These are phyloP conservation scores for Brachyhypopomus gauderio DNA, from an alignment of 2,113 vertebrate genomes.

Conservation along the genomic window DNA sequence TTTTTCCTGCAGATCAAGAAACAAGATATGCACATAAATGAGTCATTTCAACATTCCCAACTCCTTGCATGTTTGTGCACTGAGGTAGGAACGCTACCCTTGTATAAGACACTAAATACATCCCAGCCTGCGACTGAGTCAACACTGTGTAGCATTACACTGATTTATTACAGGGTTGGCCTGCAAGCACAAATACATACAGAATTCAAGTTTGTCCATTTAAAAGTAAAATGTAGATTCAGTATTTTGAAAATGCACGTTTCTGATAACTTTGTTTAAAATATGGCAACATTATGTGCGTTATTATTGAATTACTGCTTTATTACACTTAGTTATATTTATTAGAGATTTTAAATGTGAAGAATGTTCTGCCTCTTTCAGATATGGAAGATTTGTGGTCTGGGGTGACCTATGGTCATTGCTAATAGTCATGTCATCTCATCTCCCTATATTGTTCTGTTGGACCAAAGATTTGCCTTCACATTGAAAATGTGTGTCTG, in stretches of 20 bases:
- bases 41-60: slow-evolving; percentile 70
- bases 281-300: too few relatives aligned
- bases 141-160: neutral
- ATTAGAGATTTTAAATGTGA: neutral
- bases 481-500: slow-evolving; percentile 71
- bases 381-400: slow-evolving; percentile 79
- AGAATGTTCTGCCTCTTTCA: slow-evolving; percentile 48
- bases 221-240: slow-evolving; percentile 67
- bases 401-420: slow-evolving; percentile 76
- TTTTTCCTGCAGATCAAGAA: slow-evolving; percentile 75
- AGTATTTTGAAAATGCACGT: too few relatives aligned
- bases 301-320: neutral
- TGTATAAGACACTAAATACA: neutral
- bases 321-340: too few relatives aligned
- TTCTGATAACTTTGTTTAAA: too few relatives aligned
- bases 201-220: slow-evolving; percentile 85
- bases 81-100: slow-evolving; percentile 73
- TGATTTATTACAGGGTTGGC: slow-evolving; percentile 77
- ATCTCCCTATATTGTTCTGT: slow-evolving; percentile 74
- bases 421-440: slow-evolving; percentile 71
- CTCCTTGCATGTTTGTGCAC: slow-evolving; percentile 86
- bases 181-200: slow-evolving; percentile 76
- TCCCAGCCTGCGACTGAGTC: neutral
- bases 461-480: slow-evolving; percentile 66
- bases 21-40: slow-evolving; percentile 67